Base-by-base conservation (phyloP, 2,888 invertebrate species). In the Pollenia amentaria region DNA sequence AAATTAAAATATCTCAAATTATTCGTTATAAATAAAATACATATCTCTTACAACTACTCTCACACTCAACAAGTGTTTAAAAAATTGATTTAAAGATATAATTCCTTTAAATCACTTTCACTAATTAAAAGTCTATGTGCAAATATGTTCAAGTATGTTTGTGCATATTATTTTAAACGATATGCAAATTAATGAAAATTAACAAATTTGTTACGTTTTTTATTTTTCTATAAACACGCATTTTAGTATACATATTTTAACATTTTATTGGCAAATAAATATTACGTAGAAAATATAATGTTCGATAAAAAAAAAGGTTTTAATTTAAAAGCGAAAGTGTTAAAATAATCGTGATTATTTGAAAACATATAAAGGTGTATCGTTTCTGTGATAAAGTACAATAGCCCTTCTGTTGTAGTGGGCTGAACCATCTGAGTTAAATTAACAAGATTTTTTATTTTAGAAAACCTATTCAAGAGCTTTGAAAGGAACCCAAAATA, bases 181-280 rank as follows among this genome's bases (percentile, higher is more conserved):
- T 64, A 83, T 83, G 82, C 40, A 76, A 83, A 76, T 83, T 70
- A 83, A 83, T 69, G n/a, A 70, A 83, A 83, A 83, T 83, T 76
- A 76, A 77, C 75, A 82, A 76, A 69, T 69, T 62, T 64, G 60
- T 60, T 44, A 60, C 69, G 75, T 69, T 69, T 76, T 11, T 73
- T n/a, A n/a, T 51, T 62, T 29, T 72, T 64, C 12, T 21, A 51
- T 10, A 51, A 7, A 55, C 65, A 16, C 16, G 10, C 55, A 40
- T 42, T 40, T 42, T n/a, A 9, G 29, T 29, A 40, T 1, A 12
- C 14, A 64, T 67, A 29, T 46, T 72, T 53, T 40, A 53, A 65
- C 55, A 81, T 81, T 81, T 75, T 82, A 82, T 82, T 82, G 81
- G 48, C 81, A 82, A 80, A 57, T 60, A 48, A 29, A 18, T 73